Conservation (phyloP, 2,113 vertebrate genomes). For the Microcebus jonahi region DNA sequence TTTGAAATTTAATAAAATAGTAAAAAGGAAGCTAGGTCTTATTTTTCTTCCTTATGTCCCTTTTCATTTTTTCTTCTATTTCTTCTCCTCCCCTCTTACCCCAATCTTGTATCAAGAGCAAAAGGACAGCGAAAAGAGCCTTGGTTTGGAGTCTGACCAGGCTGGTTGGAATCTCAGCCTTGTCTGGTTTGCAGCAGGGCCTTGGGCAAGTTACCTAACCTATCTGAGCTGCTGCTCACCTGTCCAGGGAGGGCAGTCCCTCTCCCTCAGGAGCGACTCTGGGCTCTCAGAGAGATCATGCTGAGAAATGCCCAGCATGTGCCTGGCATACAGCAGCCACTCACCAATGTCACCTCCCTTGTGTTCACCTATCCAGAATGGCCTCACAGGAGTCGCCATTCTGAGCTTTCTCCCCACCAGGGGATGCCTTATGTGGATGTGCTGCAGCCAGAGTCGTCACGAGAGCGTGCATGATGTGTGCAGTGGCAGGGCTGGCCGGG, state of each 20-base stretch:
- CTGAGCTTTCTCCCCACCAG: background rate
- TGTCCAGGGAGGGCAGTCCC: accelerated
- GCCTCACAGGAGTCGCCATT: background rate
- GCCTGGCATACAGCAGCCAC: background rate
- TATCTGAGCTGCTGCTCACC: background rate
- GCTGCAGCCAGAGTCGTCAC: accelerated
- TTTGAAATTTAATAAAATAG: background rate
- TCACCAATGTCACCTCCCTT: background rate
- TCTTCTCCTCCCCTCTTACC: background rate
- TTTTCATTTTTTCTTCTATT: background rate
- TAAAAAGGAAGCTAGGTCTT: background rate
- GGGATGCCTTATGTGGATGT: background rate
- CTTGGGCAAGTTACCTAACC: background rate
- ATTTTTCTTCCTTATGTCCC: too few species aligned
- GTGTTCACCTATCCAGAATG: background rate
- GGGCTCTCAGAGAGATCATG: background rate
- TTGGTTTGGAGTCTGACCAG: background rate
- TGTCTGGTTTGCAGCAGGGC: background rate
- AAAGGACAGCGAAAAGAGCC: background rate
- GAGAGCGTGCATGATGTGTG: accelerated
- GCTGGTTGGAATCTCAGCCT: background rate
- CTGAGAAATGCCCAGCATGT: background rate
- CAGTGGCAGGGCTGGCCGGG: background rate
- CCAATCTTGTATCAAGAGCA: background rate
- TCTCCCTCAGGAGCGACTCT: background rate